These are phyloP conservation scores for Orycteropus afer DNA, from an alignment of 2,113 vertebrate species.

Conservation along the genomic window DNA sequence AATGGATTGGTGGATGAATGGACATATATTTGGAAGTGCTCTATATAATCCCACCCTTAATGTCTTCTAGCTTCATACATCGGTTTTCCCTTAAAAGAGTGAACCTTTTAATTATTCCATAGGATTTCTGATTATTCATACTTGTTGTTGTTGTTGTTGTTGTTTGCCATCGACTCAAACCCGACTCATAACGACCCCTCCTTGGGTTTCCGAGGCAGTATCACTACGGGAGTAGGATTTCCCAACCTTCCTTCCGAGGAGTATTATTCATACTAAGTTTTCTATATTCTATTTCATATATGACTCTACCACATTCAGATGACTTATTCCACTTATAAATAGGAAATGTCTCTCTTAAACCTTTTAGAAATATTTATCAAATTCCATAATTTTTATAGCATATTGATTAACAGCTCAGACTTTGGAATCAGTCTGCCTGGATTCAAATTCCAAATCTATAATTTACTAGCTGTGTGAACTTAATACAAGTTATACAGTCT, in stretches of 20 bases:
- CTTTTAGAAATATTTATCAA: conserved; percentile 17
- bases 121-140: neutral
- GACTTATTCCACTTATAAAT: neutral
- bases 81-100: neutral
- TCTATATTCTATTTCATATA: neutral
- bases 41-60: neutral
- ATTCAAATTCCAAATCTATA: no score
- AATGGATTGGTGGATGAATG: neutral
- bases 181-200: no score
- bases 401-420: neutral
- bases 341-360: neutral
- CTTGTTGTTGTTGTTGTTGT: no score
- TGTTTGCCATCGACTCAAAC: no score
- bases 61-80: neutral
- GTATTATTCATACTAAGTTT: no score
- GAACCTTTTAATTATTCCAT: neutral
- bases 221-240: no score
- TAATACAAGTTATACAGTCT: neutral
- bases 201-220: no score
- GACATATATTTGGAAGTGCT: neutral
- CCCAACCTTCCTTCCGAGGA: no score
- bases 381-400: neutral
- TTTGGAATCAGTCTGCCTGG: neutral
- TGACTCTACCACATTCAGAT: neutral
- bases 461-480: neutral